Evolutionary conservation across 2,888 invertebrate genomes (phyloP), one percentile per base, ranked within the genome.

Genomic region (Sinopyrophorus schimmeli): DNA sequence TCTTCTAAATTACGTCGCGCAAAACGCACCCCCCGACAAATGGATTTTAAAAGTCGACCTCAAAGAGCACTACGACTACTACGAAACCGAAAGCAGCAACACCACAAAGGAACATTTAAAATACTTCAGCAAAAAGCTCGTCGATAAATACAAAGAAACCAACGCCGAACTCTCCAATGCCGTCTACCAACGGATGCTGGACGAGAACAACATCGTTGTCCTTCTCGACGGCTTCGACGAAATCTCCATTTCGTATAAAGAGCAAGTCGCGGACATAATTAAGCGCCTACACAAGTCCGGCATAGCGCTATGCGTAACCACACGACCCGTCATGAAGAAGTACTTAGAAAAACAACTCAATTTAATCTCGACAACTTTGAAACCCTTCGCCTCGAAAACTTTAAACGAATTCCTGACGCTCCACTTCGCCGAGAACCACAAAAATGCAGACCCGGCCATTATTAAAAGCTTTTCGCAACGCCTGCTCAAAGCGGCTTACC

Each of bases 221-320:
- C 27, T 43, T 3, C 15, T 43, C 2, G 43, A 43, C 9, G 43
- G 43, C 14, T 43, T 27, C 14, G 43, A 43, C 12, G 43, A 43
- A 26, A 37, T 43, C 21, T 15, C 28, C 2, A 10, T 31, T n/a
- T 9, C 17, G 10, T 35, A 7, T 9, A 24, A 27, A 6, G 12
- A 10, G 5, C 17, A 23, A 23, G 14, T 43, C n/a, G 27, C 35
- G 2, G 5, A 5, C 6, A 20, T 43, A 28, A 23, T 23, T 1
- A 9, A 11, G 2, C 6, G 5, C 2, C 5, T 43, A 9, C 7
- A 12, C 18, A 3, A 37, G 1, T 12, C n/a, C 16, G 21, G 27
- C 17, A 12, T 43, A 17, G 10, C 18, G 12, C 2, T 43, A 3
- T 43, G 35, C 24, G 16, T 43, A 18, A 43, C 43, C 4, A 43